Conservation (phyloP, 2,113 vertebrate species). For the mouse (Mus musculus) region GRCm39 chr4:153334501-153335000, state of each 20-base stretch:
- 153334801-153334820: accelerated
- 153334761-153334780: accelerated
- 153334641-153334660: no score
- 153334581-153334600: not conserved
- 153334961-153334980: accelerated
- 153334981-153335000: not conserved
- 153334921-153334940: no score
- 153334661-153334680: not conserved
- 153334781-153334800: accelerated
- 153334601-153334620: not conserved
- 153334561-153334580: not conserved
- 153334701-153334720: no score
- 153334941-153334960: not conserved
- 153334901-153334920: no score
- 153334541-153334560: no score
- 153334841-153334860: not conserved
- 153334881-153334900: accelerated
- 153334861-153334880: accelerated
- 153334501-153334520: not conserved
- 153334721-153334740: accelerated
- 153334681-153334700: not conserved
- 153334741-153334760: not conserved
- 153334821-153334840: no score
- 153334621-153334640: not conserved
- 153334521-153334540: not conserved